Conservation (phyloP, 2,888 invertebrate species). For the Aleiodes alternator region DNA sequence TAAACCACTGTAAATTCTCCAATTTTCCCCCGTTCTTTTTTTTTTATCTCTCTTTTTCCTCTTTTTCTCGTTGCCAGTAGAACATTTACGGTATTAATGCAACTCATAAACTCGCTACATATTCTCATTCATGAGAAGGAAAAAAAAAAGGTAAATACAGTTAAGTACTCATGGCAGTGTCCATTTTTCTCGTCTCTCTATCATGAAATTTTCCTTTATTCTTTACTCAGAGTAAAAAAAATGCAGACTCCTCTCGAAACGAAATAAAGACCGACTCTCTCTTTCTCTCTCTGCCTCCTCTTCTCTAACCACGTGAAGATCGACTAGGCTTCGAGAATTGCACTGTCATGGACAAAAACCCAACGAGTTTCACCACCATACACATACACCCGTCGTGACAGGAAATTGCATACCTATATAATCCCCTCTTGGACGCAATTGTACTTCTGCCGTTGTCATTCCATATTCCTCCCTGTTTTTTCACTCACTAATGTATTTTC, state of each 20-base stretch:
- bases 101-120: background rate
- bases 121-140: too few relatives aligned
- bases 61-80: background rate
- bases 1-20: conserved; percentile 34
- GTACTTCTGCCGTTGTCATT: conserved; percentile 49
- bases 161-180: background rate
- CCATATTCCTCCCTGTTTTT: conserved; percentile 32
- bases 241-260: conserved; percentile 14
- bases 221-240: background rate
- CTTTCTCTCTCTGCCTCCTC: background rate
- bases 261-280: conserved; percentile 13
- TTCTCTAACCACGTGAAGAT: conserved; percentile 10
- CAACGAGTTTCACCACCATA: conserved; percentile 43
- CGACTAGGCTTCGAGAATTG: conserved; percentile 55
- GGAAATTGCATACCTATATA: conserved; percentile 53
- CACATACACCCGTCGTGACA: conserved; percentile 28
- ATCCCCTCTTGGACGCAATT: conserved; percentile 47
- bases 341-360: conserved; percentile 59
- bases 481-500: conserved; percentile 29
- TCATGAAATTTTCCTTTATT: too few relatives aligned
- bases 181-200: conserved; percentile 9
- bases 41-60: conserved; percentile 2
- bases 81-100: background rate
- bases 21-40: conserved; percentile 3
- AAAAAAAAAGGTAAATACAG: too few relatives aligned